Conservation (phyloP, 1,140 invertebrate genomes). For the Chironomus striatipennis region DNA sequence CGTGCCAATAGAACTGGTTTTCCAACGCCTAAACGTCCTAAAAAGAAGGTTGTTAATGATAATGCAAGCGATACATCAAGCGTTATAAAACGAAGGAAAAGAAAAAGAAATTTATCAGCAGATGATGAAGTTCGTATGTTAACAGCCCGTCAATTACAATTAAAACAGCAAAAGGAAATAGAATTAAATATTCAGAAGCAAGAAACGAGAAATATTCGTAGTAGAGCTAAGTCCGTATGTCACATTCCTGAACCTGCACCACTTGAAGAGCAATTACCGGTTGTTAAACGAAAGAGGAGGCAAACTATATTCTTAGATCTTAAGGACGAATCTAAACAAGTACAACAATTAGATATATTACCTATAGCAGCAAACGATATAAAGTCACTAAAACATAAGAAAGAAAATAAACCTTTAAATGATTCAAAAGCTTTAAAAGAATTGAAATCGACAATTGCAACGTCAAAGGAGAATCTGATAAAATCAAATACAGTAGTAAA, state of each 20-base stretch:
- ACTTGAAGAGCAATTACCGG: background rate
- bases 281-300: background rate
- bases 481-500: no score
- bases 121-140: background rate
- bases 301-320: background rate
- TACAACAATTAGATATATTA: background rate
- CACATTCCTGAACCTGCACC: background rate
- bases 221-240: slow-evolving; percentile 4
- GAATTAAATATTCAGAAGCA: background rate
- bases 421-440: background rate
- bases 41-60: slow-evolving; percentile 50
- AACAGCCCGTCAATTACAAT: slow-evolving; percentile 1
- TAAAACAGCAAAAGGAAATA: slow-evolving; percentile 11
- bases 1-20: slow-evolving; percentile 78
- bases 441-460: background rate
- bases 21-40: slow-evolving; percentile 74
- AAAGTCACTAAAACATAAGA: slow-evolving; percentile 27
- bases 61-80: slow-evolving; percentile 28
- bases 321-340: background rate
- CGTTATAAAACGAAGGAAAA: background rate
- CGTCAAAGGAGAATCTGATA: no score
- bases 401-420: slow-evolving; percentile 16
- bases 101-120: background rate
- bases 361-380: slow-evolving; percentile 26
- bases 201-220: background rate